Base-by-base conservation (phyloP, 2,797 vertebrate genomes). In the Parotocinclus haroldoi region DNA sequence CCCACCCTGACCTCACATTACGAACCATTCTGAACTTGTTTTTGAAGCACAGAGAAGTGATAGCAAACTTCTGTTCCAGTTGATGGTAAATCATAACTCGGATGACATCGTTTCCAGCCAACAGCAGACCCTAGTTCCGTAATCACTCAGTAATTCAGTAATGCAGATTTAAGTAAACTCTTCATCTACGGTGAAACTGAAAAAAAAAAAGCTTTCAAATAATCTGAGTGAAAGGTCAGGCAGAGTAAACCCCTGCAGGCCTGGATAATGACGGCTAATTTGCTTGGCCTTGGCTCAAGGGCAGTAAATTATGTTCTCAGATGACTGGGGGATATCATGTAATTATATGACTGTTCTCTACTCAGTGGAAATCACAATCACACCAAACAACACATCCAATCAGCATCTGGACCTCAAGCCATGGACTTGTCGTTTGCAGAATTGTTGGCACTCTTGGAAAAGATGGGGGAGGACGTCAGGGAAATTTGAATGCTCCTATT, bases 311-410 rank as follows among this genome's bases (percentile, higher is more conserved):
- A 27, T 42, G 10, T 14, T 61, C 13, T 9, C 10, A 18, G 17
- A 42, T 38, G 14, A 52, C 45, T n/a, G 39, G 14, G 8, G 14
- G 16, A 53, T 18, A 60, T 13, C 5, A 18, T 11, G 40, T 14
- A 37, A 56, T 17, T 65, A 50, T 49, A 16, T 27, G 66, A 10
- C 11, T 10, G 54, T 50, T 69, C 11, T 48, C n/a, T 44, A 50
- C 55, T 53, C n/a, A 48, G 49, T 42, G 19, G 10, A 63, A 65
- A 62, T 69, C 65, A 53, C 10, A 65, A 62, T 69, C 65, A 53
- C 10, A 18, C 74, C 37, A n/a, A 27, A 64, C 70, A 1, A 37
- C 64, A 58, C 56, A 58, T 63, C 50, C 48, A 53, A 64, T 64
- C 54, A 68, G 37, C 4, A 10, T 55, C 51, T 42, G 40, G 8